Conservation (phyloP, 35 echinoderm and acorn worm species). For the Apostichopus californicus region DNA sequence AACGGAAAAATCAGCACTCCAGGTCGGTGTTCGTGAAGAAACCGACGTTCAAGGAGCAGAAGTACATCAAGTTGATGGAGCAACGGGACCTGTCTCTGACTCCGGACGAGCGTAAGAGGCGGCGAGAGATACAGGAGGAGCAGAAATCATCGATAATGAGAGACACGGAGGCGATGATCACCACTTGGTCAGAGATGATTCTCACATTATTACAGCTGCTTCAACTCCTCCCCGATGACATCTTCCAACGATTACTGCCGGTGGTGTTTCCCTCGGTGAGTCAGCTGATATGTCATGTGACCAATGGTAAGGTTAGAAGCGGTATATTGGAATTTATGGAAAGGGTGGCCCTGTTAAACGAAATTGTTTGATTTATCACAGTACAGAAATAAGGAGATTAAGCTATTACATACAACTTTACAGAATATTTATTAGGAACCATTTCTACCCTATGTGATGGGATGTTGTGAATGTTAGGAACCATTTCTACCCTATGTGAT, state of each 20-base stretch:
- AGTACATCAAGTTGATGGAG: slow-evolving; percentile 68
- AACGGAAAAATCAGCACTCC: slow-evolving; percentile 88
- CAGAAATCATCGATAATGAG: slow-evolving; percentile 75
- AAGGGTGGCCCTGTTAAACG: slow-evolving; percentile 80
- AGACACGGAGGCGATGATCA: slow-evolving; percentile 83
- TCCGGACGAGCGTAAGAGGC: slow-evolving; percentile 72
- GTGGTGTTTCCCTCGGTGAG: slow-evolving; percentile 81
- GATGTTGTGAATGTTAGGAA: too few species aligned
- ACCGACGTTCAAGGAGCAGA: slow-evolving; percentile 95
- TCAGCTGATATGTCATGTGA: slow-evolving; percentile 93
- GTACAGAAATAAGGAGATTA: too few species aligned
- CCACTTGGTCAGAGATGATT: slow-evolving; percentile 95
- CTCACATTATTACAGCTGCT: slow-evolving; percentile 84
- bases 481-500: too few species aligned
- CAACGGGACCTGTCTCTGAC: slow-evolving; percentile 54
- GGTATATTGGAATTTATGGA: slow-evolving; percentile 97
- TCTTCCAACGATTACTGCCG: slow-evolving; percentile 81
- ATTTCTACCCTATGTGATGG: too few species aligned
- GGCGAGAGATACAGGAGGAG: slow-evolving; percentile 83
- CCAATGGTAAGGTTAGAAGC: slow-evolving; percentile 67
- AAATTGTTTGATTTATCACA: slow-evolving; percentile 57
- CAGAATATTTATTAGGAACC: too few species aligned
- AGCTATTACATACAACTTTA: too few species aligned
- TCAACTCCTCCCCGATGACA: slow-evolving; percentile 81
- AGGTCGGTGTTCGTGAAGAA: slow-evolving; percentile 95